These are phyloP conservation scores for Lutjanus erythropterus DNA, from an alignment of 2,113 vertebrate genomes.

Conservation along the genomic window DNA sequence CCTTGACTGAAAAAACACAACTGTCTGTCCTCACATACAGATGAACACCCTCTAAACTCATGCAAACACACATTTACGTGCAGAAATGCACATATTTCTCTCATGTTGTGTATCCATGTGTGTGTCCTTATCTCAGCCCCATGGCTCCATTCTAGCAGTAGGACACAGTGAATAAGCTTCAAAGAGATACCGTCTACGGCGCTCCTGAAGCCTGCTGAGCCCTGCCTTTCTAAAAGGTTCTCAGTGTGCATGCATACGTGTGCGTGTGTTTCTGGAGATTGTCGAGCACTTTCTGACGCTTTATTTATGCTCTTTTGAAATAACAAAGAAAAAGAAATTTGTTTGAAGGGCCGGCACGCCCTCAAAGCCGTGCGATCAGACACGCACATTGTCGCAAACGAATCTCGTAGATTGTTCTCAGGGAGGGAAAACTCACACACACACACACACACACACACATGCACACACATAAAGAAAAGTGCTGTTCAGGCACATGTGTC, in stretches of 20 bases:
- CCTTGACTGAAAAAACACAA: conserved; percentile 24
- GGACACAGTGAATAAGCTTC: conserved; percentile 52
- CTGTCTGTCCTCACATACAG: conserved; percentile 12
- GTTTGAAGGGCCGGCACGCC: conserved; percentile 41
- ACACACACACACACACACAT: conserved; percentile 10
- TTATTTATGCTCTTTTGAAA: conserved; percentile 45
- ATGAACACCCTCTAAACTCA: conserved; percentile 28
- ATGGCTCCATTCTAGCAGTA: conserved; percentile 45
- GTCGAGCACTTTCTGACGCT: conserved; percentile 51
- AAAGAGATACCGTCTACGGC: conserved; percentile 50
- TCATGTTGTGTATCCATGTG: conserved; percentile 16
- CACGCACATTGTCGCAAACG: conserved; percentile 4
- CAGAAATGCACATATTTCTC: conserved; percentile 24
- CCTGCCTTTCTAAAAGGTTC: conserved; percentile 51
- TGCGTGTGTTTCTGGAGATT: conserved; percentile 40
- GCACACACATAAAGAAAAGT: conserved; percentile 69
- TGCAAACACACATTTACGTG: neutral
- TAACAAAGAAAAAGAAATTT: conserved; percentile 22
- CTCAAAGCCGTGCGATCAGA: conserved; percentile 24
- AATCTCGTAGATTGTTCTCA: neutral
- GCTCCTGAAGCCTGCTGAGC: conserved; percentile 50
- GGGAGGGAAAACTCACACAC: conserved; percentile 11
- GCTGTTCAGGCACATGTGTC: conserved; percentile 86
- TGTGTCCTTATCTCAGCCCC: conserved; percentile 52
- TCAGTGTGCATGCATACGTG: conserved; percentile 4